Evolutionary conservation across 2,113 vertebrate species (phyloP).

Genomic region (Sphyrna mokarran): DNA sequence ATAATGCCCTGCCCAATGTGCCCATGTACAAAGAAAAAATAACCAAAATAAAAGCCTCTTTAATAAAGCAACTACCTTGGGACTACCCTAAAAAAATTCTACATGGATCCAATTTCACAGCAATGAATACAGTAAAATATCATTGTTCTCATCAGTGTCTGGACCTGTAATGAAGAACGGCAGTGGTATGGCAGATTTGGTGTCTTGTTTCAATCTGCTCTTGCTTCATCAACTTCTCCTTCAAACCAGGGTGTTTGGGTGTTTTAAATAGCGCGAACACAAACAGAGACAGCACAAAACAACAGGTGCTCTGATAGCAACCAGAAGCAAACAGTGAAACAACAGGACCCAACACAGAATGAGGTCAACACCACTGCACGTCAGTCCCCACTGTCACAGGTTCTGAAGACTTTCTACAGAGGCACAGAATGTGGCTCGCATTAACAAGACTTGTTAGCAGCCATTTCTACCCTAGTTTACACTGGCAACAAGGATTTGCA

Average conservation of each 20-base stretch:
- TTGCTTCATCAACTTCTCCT: neutral
- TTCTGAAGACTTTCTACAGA: neutral
- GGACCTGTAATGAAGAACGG: neutral
- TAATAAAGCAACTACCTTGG: neutral
- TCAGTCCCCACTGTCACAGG: neutral
- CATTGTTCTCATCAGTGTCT: neutral
- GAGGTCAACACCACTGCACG: neutral
- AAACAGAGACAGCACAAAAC: constrained; percentile 27
- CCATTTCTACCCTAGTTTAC: neutral
- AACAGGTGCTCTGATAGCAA: constrained; percentile 25
- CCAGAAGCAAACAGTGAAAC: neutral
- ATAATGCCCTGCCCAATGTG: too few species aligned
- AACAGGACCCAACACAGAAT: neutral
- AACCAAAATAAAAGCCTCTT: too few species aligned
- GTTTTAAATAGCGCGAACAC: constrained; percentile 12
- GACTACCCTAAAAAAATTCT: neutral
- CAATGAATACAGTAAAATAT: neutral
- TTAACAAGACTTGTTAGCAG: neutral
- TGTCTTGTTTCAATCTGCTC: constrained; percentile 6
- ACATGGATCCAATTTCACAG: neutral
- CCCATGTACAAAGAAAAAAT: too few species aligned
- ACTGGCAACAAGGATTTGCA: neutral
- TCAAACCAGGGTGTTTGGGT: neutral
- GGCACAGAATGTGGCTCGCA: too few species aligned
- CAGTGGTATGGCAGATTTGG: neutral